Conservation (phyloP, 2,888 invertebrate species). For the Dione juno region DNA sequence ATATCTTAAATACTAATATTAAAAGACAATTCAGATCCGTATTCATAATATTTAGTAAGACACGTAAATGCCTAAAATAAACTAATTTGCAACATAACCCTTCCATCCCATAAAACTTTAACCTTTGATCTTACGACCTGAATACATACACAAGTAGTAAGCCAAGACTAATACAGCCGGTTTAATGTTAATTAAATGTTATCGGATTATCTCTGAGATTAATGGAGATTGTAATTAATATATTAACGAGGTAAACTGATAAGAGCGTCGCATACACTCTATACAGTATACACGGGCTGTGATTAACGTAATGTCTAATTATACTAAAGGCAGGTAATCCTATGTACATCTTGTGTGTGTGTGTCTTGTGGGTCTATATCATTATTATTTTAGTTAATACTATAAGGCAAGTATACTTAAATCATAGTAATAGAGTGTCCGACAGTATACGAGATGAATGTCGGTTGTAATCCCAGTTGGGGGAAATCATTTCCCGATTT, state of each 20-base stretch:
- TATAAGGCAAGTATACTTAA: no score
- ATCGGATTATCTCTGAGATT: slow-evolving; percentile 19
- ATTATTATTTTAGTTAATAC: no score
- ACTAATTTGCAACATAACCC: neutral
- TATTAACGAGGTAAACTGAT: slow-evolving; percentile 21
- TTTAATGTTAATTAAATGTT: slow-evolving; percentile 23
- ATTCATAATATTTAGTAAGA: neutral
- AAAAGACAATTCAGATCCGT: no score
- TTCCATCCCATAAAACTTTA: neutral
- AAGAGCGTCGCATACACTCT: slow-evolving; percentile 15
- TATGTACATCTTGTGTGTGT: neutral
- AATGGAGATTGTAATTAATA: slow-evolving; percentile 14
- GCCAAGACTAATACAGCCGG: slow-evolving; percentile 1
- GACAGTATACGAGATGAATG: no score
- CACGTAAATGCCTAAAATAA: neutral
- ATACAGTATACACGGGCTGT: no score
- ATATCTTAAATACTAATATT: no score
- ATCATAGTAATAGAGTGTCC: no score
- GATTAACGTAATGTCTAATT: slow-evolving; percentile 21
- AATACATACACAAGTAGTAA: neutral
- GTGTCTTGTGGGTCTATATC: neutral
- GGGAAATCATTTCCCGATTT: no score
- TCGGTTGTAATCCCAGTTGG: no score
- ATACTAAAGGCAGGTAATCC: slow-evolving; percentile 4
- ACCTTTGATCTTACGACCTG: neutral